Percentiles rank a stretch among this genome's conserved stretches.
Evolutionary conservation across 2,888 invertebrate species (phyloP).

Genomic region (Cosmorhoe ocellata): DNA sequence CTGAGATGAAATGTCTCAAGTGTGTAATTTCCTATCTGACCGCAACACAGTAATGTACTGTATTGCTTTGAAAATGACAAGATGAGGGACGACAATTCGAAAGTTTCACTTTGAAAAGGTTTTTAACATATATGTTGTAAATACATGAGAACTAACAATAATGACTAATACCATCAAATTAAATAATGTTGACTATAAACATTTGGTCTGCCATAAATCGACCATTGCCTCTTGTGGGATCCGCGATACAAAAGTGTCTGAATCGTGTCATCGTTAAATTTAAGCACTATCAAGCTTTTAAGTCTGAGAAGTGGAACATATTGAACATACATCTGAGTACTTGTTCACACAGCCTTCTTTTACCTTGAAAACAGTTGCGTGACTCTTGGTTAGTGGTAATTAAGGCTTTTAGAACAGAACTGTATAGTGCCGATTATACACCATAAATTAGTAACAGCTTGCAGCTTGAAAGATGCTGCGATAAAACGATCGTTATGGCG

Average conservation of each 20-base stretch:
- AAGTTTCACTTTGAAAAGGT: too few relatives aligned
- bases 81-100: constrained; percentile 6
- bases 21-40: constrained; percentile 23
- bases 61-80: constrained; percentile 10
- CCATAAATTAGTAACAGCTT: constrained; percentile 33
- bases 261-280: constrained; percentile 8
- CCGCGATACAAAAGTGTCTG: not conserved
- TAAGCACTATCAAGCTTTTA: constrained; percentile 7
- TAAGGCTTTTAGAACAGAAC: constrained; percentile 57
- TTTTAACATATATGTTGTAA: too few relatives aligned
- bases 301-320: constrained; percentile 32
- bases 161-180: too few relatives aligned
- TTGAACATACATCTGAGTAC: constrained; percentile 37
- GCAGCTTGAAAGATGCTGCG: constrained; percentile 24
- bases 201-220: not conserved
- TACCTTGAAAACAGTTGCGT: constrained; percentile 60
- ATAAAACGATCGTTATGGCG: constrained; percentile 7
- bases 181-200: not conserved
- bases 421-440: constrained; percentile 34
- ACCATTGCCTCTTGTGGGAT: not conserved
- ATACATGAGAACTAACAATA: too few relatives aligned
- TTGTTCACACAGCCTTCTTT: constrained; percentile 60
- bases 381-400: constrained; percentile 53
- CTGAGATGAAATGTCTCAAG: constrained; percentile 26
- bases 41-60: constrained; percentile 15